Evolutionary conservation across 2,888 invertebrate species (phyloP).

Genomic region (Pachliopta kotzebuea): DNA sequence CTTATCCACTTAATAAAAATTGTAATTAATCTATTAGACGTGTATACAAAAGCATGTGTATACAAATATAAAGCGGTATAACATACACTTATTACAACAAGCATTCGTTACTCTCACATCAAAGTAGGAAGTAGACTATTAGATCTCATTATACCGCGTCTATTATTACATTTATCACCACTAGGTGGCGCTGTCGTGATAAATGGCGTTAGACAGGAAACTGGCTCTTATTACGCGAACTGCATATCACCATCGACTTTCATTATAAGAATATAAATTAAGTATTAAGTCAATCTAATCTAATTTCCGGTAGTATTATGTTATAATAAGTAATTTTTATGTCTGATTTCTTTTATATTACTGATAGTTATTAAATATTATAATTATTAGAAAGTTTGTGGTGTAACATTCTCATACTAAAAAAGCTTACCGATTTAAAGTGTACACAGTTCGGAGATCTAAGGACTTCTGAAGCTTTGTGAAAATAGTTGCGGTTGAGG

Average conservation of each 20-base stretch:
- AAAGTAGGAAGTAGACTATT: slow-evolving; percentile 25
- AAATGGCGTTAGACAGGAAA: slow-evolving; percentile 7
- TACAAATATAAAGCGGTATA: too few relatives aligned
- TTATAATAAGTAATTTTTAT: neutral
- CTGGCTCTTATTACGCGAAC: neutral
- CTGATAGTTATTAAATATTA: neutral
- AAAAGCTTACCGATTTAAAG: neutral
- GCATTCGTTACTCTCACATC: slow-evolving; percentile 18
- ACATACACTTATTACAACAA: neutral
- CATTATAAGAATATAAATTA: neutral
- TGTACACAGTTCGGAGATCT: too few relatives aligned
- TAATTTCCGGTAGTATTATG: neutral
- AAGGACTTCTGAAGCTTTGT: too few relatives aligned
- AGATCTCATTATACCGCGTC: slow-evolving; percentile 22
- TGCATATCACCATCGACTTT: slow-evolving; percentile 9
- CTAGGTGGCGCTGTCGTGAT: slow-evolving; percentile 12
- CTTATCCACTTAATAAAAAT: too few relatives aligned
- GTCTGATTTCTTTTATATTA: neutral
- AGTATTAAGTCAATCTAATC: neutral
- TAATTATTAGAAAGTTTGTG: neutral
- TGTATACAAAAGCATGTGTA: neutral
- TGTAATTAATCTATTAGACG: too few relatives aligned
- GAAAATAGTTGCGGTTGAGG: too few relatives aligned
- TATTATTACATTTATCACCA: slow-evolving; percentile 19
- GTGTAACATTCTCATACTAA: neutral